Base-by-base conservation (phyloP, 1,140 invertebrate species). In the Habropoda laboriosa region DNA sequence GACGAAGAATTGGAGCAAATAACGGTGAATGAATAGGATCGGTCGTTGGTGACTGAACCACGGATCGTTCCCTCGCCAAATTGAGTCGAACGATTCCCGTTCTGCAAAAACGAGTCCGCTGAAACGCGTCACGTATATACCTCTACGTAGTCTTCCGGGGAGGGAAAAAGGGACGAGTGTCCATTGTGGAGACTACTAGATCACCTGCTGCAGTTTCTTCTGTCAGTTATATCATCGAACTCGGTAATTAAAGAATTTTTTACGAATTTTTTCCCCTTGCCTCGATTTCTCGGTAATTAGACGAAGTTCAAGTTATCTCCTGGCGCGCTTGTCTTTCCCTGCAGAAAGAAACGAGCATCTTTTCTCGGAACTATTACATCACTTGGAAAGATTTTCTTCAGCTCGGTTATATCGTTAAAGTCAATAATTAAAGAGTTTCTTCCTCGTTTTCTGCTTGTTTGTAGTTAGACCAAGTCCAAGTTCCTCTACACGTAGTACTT, bases 31-130 rank as follows among this genome's bases (percentile, higher is more conserved):
- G 27, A 38, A 68, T 76, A 68, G 63, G 63, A 35, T 76, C 30
- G 27, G 49, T 21, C 18, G 35, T 66, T 38, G 35, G 53, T 7
- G 38, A 16, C 18, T 6, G 49, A 66, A 24, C 61, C 32, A 40
- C n/a, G 45, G 61, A 75, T 66, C 73, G 47, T 53, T 53, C n/a
- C 27, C 24, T 75, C 47, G 60, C 49, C 73, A 75, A 75, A 75
- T 67, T 75, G 38, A 67, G 73, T 42, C 35, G 32, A 76, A 57
- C 63, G 73, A 76, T 67, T 64, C 72, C n/a, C 42, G 38, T 61
- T 73, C 30, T 5, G 27, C 21, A 55, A 67, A 67, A 30, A 45
- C 45, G 49, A 32, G 61, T 42, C 12, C 30, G 51, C 38, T 38
- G 24, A 40, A 71, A 38, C 68, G 53, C 13, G 18, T 27, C 51